phyloP scores from a whole-genome alignment of 53 echinoderm and acorn worm species.

The Hippasteria phrygiana region DNA sequence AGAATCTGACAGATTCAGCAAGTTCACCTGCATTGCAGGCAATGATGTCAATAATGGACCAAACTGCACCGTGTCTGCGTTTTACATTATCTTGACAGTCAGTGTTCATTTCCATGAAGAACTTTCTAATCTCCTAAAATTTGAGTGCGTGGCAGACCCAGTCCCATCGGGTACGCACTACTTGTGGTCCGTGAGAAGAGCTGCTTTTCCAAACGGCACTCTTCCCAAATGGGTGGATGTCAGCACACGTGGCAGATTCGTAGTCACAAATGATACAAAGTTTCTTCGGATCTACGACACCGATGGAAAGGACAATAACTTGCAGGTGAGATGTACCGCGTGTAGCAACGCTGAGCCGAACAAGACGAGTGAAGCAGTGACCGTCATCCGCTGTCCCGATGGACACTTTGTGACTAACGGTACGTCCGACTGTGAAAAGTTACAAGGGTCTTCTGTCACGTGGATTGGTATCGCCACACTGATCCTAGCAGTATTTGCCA shows the following conservation, averaged over 20 bases:
- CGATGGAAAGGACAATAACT: not conserved
- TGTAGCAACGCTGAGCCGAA: not conserved
- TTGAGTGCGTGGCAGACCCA: not conserved
- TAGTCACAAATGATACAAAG: not conserved
- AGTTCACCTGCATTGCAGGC: too few relatives aligned
- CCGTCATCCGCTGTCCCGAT: not conserved
- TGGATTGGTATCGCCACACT: not conserved
- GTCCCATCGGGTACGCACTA: not conserved
- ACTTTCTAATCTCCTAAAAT: not conserved
- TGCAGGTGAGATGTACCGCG: constrained; percentile 34
- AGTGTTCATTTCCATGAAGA: not conserved
- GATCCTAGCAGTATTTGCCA: not conserved
- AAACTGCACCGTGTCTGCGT: too few relatives aligned
- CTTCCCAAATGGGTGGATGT: not conserved
- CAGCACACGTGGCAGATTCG: not conserved
- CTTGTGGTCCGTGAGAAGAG: not conserved
- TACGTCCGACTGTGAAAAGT: not conserved
- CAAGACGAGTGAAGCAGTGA: not conserved
- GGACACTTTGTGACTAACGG: not conserved
- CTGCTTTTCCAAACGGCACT: not conserved
- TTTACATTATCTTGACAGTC: too few relatives aligned
- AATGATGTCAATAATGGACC: too few relatives aligned
- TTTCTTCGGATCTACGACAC: not conserved
- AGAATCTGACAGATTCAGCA: too few relatives aligned
- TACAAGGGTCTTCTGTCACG: not conserved